Base-by-base conservation (phyloP, 2,888 invertebrate species). In the Parnassius smintheus region DNA sequence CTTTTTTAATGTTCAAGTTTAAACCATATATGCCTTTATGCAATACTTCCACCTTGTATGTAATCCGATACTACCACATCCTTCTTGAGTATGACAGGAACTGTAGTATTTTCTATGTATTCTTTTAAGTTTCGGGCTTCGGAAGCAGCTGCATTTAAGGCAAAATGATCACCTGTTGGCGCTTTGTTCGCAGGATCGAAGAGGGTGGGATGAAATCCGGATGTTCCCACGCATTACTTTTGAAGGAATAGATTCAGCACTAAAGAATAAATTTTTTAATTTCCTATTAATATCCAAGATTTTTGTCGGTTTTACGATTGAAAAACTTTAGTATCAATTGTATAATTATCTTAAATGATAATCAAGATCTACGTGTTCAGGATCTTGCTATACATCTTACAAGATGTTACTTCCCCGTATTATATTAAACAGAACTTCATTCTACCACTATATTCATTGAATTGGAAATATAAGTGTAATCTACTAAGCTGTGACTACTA, bases 221-320 rank as follows among this genome's bases (percentile, higher is more conserved):
- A 89, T 83, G 82, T 89, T 90, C 90, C 85, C 90, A 88, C 87
- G 87, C 76, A 72, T 25, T 25, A 25, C 25, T 25, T 25, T 25
- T 3, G 3, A 25, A 25, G 66, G 63, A 67, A 69, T 65, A 46
- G 12, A 46, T 46, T 46, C 45, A 45, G 46, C 10, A 46, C 25
- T 25, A 25, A 25, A 7, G 25, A 25, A 25, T 25, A 25, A 25
- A 18, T 18, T 18, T 18, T 18, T 18, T 25, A 25, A 25, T 25
- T 25, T 25, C 25, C 25, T 25, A 25, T 25, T 25, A 25, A 25
- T 25, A 25, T 25, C 4, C 7, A 12, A 54, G 10, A n/a, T n/a
- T 49, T 49, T n/a, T 13, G 10, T 45, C 12, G 8, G 7, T 49
- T 10, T 49, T 49, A 49, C 3, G 25, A 25, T 25, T 18, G 18